Evolutionary conservation across 2,113 vertebrate genomes (phyloP).

Genomic region (Orthochromis malagaraziensis): DNA sequence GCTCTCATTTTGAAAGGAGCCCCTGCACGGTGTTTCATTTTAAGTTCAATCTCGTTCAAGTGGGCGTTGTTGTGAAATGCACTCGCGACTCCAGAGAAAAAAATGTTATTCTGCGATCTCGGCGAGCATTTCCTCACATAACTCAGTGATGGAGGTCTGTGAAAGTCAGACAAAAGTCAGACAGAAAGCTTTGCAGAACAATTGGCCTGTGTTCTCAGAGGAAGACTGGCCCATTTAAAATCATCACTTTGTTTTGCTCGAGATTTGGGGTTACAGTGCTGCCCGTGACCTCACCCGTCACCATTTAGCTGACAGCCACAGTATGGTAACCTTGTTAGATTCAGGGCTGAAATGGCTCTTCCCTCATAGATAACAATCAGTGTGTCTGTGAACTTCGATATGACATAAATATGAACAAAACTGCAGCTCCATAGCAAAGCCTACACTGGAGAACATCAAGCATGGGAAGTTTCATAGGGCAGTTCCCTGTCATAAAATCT

Average conservation of each 20-base stretch:
- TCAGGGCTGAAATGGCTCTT: conserved; percentile 27
- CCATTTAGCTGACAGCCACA: conserved; percentile 60
- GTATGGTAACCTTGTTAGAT: conserved; percentile 63
- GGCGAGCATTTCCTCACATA: neutral
- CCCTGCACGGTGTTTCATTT: neutral
- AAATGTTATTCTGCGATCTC: neutral
- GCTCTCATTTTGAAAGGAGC: neutral
- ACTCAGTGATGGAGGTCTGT: conserved; percentile 18
- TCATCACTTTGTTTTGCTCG: conserved; percentile 36
- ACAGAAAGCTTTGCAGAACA: conserved; percentile 15
- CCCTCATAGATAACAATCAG: conserved; percentile 66
- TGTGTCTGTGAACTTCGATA: conserved; percentile 56
- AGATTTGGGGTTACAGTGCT: conserved; percentile 36
- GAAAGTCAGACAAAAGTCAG: conserved; percentile 28
- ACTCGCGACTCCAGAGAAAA: neutral
- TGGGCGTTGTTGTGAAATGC: neutral
- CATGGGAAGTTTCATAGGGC: conserved; percentile 50
- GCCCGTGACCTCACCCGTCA: conserved; percentile 61
- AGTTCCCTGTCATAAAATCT: conserved; percentile 57
- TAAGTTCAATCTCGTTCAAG: neutral
- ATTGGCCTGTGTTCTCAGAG: conserved; percentile 40
- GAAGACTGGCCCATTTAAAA: conserved; percentile 37
- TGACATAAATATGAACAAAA: conserved; percentile 67
- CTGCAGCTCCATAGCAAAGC: conserved; percentile 22
- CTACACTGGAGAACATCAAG: conserved; percentile 51